Evolutionary conservation across 1,140 invertebrate species (phyloP), one percentile per base, ranked within the genome.

Genomic region (Drosophila tsacasi): DNA sequence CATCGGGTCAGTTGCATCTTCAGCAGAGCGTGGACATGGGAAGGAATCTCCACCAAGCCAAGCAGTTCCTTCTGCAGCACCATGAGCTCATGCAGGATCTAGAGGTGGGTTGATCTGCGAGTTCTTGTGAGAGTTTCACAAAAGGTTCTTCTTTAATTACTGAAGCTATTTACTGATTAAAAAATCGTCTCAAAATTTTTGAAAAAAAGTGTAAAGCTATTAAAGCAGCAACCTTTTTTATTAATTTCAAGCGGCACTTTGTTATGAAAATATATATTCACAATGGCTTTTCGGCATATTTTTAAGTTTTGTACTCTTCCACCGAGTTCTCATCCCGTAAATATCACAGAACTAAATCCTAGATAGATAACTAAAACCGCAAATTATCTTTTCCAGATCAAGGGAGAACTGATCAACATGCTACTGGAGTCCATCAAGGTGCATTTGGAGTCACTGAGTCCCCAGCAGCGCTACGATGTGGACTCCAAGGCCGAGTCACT

Each of bases 11-110:
- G 75, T 93, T 95, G 17, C 97, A 97, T 87, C 93, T 98, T 8
- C 95, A 95, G 75, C 95, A 96, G 27, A 96, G 97, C 83, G 94
- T 95, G 65, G 95, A 97, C 75, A 96, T 97, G 95, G 97, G 97
- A 32, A 95, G 94, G 35, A 95, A 95, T 92, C 93, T 96, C 47
- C 92, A 94, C 37, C 95, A 95, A 93, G 95, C 96, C 21, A 95
- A 95, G 79, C 96, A 97, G 87, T 97, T 97, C 91, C 94, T 97
- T 44, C 94, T 96, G 83, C 93, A 96, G 69, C 97, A 98, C 91
- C 94, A 96, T 76, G 95, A 96, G 86, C 92, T 97, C 15, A 94
- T 96, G 72, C 95, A 95, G 83, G 97, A 98, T 92, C 93, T 97
- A 59, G 95, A 96, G 93, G 96, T 96, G n/a, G 9, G 44, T 67